These are phyloP conservation scores for Oxygymnocypris stewartii DNA, from an alignment of 2,113 vertebrate genomes.

Conservation along the genomic window DNA sequence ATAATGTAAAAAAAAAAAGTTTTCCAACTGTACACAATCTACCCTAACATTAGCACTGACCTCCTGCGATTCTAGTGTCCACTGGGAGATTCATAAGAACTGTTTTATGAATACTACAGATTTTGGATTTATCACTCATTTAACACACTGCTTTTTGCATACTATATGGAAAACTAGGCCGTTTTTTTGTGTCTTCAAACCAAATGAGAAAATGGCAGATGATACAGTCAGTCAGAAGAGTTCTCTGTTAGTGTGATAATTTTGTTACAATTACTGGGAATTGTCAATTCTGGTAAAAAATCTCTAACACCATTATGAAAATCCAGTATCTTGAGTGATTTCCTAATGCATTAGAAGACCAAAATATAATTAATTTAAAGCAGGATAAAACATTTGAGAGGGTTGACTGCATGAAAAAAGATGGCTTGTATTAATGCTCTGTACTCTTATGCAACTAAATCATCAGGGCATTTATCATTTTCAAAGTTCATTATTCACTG, in stretches of 20 bases:
- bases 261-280: background rate
- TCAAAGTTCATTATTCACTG: background rate
- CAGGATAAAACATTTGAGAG: background rate
- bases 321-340: background rate
- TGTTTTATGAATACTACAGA: too few relatives aligned
- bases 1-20: background rate
- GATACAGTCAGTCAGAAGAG: background rate
- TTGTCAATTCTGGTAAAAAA: background rate
- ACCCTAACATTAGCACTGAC: too few relatives aligned
- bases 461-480: constrained; percentile 9
- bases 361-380: background rate
- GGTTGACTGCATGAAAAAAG: background rate
- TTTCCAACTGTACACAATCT: background rate
- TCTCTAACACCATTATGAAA: background rate
- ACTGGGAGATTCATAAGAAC: too few relatives aligned
- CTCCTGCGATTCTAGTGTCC: too few relatives aligned
- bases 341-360: background rate
- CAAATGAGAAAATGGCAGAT: background rate
- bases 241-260: too few relatives aligned
- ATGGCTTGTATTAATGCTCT: background rate
- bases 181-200: too few relatives aligned
- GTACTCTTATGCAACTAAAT: constrained; percentile 17
- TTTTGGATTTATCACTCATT: too few relatives aligned
- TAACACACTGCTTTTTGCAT: too few relatives aligned
- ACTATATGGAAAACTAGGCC: too few relatives aligned